Conservation (phyloP, 1,140 invertebrate species). For the Popillia japonica region DNA sequence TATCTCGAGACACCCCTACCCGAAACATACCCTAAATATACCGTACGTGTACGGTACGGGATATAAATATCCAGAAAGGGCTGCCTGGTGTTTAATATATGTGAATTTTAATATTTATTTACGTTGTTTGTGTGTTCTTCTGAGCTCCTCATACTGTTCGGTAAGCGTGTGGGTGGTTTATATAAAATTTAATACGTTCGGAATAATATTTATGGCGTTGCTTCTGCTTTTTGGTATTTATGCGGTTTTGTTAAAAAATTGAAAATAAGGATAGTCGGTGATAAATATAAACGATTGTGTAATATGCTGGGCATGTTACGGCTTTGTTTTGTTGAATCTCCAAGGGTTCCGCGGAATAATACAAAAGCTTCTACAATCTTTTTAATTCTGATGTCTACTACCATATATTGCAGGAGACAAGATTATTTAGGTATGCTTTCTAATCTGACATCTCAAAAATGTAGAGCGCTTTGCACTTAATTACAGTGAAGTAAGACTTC, state of each 20-base stretch:
- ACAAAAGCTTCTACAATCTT: too few species aligned
- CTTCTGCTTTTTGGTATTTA: background rate
- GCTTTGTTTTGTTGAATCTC: too few species aligned
- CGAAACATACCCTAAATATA: constrained; percentile 3
- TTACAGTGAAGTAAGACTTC: too few species aligned
- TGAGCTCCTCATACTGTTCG: background rate
- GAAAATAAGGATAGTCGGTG: background rate
- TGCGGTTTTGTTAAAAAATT: background rate
- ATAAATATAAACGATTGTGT: too few species aligned
- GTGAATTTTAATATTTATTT: constrained; percentile 13
- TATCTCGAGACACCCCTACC: background rate
- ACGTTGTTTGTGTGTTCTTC: background rate
- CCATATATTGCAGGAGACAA: too few species aligned
- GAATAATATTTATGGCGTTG: background rate
- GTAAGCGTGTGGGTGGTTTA: background rate
- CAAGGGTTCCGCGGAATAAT: too few species aligned
- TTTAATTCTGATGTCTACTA: too few species aligned
- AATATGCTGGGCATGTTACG: too few species aligned
- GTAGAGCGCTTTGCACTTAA: too few species aligned
- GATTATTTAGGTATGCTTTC: too few species aligned
- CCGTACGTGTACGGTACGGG: background rate
- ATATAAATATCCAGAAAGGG: background rate
- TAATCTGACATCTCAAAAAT: too few species aligned
- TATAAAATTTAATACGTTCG: background rate
- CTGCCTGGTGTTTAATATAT: background rate